phyloP scores from a whole-genome alignment of 2,888 invertebrate genomes.

The Nomada lathburiana region DNA sequence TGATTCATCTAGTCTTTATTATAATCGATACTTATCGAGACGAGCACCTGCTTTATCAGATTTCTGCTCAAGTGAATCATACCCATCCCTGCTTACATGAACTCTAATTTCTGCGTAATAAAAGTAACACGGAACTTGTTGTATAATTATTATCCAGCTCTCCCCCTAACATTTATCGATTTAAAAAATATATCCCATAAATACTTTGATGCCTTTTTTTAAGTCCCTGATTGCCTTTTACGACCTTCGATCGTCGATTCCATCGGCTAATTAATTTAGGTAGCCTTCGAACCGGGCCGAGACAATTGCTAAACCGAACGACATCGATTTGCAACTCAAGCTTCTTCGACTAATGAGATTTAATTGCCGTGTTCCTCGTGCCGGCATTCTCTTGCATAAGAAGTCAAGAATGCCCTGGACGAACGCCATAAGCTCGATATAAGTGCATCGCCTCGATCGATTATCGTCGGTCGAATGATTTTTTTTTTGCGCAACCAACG shows the following conservation, averaged over 20 bases:
- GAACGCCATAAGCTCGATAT: constrained; percentile 36
- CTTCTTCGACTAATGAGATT: constrained; percentile 45
- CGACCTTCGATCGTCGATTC: constrained; percentile 35
- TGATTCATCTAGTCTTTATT: constrained; percentile 11
- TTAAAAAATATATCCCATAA: neutral
- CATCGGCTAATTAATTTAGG: constrained; percentile 45
- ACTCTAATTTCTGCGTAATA: neutral
- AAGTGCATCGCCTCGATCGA: constrained; percentile 4
- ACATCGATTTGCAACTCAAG: constrained; percentile 35
- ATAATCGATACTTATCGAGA: constrained; percentile 21
- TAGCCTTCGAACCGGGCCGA: constrained; percentile 4
- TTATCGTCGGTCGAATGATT: constrained; percentile 12
- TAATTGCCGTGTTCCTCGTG: constrained; percentile 42
- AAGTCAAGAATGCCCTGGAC: constrained; percentile 39
- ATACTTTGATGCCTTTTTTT: neutral
- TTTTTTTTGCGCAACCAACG: constrained; percentile 40
- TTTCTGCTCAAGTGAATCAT: constrained; percentile 7
- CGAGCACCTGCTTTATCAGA: neutral
- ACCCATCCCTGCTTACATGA: no score
- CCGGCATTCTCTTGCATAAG: constrained; percentile 43
- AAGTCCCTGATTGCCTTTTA: neutral
- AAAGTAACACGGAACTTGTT: neutral
- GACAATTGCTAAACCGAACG: constrained; percentile 42
- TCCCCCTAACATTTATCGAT: no score
- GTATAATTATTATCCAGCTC: no score